Evolutionary conservation across 92 coral and sea anemone genomes (phyloP), one percentile per base, ranked within the genome.

Genomic region (Porites cylindrica): DNA sequence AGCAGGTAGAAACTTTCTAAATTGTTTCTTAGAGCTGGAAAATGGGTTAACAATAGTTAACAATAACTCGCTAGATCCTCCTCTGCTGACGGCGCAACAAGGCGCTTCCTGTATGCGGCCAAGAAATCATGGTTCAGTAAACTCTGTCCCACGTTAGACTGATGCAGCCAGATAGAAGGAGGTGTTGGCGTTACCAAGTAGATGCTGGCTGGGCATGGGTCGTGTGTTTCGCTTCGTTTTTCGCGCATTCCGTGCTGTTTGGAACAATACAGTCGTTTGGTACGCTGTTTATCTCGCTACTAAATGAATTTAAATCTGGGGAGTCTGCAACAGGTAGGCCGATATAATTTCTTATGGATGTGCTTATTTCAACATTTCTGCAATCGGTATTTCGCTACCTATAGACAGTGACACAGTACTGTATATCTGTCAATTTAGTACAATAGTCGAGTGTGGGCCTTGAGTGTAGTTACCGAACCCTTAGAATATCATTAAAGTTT

Each of bases 181-280:
- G 92, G 82, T 86, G 82, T 79, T 77, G 85, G 10, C 84, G 88
- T 43, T 83, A 82, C 60, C 89, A 90, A 83, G 91, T 93, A 52
- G 98, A 95, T 63, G 79, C 83, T 14, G 98, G 96, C 0, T 95
- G 98, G 98, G 98, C 96, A 9, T 95, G 98, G 98, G 81, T 95
- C 19, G 98, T 95, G 18, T 91, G 94, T 56, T 83, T 93, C 6
- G 96, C 98, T 4, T 93, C 96, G 63, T 95, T 95, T 75, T 71
- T 77, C 24, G 77, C 89, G 18, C 98, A 95, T 79, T 81, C 87
- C 19, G 85, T 95, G 20, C 66, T 91, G 29, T 91, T 91, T 52
- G 98, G 98, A n/a, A 91, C 89, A 9, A 89, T 93, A 78, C 98
- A 95, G 90, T 95, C 98, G 19, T 95, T 88, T 38, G 98, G 98